Conservation (phyloP, 2,797 vertebrate species). For the Aulostomus chinensis region DNA sequence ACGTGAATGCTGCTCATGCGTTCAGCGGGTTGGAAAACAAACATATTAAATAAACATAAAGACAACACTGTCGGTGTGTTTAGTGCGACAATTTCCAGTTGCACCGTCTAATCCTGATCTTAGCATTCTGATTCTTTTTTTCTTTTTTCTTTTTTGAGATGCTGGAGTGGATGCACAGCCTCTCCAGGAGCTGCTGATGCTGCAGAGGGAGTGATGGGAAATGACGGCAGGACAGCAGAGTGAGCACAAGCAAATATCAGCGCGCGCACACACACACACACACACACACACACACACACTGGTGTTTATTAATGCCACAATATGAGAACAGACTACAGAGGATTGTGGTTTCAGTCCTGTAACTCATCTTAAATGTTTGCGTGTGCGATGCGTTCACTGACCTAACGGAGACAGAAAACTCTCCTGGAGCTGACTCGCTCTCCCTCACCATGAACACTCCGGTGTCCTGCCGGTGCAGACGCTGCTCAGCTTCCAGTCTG, state of each 20-base stretch:
- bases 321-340: neutral
- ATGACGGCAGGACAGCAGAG: constrained; percentile 9
- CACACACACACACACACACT: neutral
- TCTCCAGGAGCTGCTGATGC: neutral
- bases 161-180: too few species aligned
- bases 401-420: constrained; percentile 92
- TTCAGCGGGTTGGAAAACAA: constrained; percentile 25
- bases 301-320: neutral
- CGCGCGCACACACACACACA: constrained; percentile 9
- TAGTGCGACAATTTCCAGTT: too few species aligned
- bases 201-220: neutral
- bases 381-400: constrained; percentile 67
- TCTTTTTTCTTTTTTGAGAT: too few species aligned
- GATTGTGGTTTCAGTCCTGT: neutral
- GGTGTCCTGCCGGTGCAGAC: constrained; percentile 73
- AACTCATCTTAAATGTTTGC: neutral
- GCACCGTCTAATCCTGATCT: too few species aligned
- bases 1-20: constrained; percentile 36
- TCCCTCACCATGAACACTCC: constrained; percentile 89
- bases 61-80: neutral
- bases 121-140: too few species aligned
- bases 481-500: constrained; percentile 84
- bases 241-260: too few species aligned
- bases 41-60: constrained; percentile 6
- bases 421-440: constrained; percentile 90